These are phyloP conservation scores for Dendrolimus pini DNA, from an alignment of 2,888 invertebrate genomes.

Conservation along the genomic window DNA sequence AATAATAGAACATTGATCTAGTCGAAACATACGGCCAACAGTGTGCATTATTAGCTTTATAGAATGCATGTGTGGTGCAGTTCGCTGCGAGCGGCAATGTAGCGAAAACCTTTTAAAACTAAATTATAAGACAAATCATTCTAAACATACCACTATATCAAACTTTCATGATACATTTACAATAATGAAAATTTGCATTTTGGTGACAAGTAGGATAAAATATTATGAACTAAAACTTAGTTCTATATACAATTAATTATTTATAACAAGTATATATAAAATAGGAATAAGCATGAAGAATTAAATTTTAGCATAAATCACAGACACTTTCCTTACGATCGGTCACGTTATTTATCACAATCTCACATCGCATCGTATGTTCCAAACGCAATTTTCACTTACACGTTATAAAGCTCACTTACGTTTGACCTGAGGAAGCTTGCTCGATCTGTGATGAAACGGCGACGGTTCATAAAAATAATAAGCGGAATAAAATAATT, in stretches of 20 bases:
- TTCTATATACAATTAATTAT: slow-evolving; percentile 58
- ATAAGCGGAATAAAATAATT: slow-evolving; percentile 9
- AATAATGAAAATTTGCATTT: slow-evolving; percentile 38
- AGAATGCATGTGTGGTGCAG: background rate
- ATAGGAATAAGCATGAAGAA: slow-evolving; percentile 68
- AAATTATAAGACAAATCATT: background rate
- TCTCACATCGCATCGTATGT: slow-evolving; percentile 12
- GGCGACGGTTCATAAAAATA: background rate
- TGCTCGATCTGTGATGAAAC: slow-evolving; percentile 4
- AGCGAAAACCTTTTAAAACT: background rate
- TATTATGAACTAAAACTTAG: slow-evolving; percentile 49
- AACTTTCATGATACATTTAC: slow-evolving; percentile 29
- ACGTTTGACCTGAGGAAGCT: too few species aligned
- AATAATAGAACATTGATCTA: too few species aligned
- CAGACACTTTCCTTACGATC: slow-evolving; percentile 67
- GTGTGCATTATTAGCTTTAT: background rate
- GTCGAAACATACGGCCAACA: background rate
- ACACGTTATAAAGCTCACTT: too few species aligned
- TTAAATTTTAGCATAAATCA: slow-evolving; percentile 67
- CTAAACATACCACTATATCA: slow-evolving; percentile 14
- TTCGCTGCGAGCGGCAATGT: background rate
- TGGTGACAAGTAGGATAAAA: slow-evolving; percentile 58
- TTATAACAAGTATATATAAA: slow-evolving; percentile 53
- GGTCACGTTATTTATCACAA: slow-evolving; percentile 44
- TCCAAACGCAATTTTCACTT: background rate